Evolutionary conservation across 2,888 invertebrate genomes (phyloP), one percentile per base, ranked within the genome.

Genomic region (Plutella xylostella): DNA sequence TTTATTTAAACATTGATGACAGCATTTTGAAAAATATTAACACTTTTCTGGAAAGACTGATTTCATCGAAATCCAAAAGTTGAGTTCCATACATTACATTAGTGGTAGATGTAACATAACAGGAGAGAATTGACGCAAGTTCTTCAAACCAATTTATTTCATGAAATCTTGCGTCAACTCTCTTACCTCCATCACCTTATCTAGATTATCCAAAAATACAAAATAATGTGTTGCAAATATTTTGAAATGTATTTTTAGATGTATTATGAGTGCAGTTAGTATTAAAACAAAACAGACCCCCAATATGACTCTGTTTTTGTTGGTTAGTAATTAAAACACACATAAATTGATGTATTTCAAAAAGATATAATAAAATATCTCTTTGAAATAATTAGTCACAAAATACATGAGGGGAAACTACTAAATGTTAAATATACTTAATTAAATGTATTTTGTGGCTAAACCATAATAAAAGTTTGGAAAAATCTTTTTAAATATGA

Each of bases 281-380:
- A 30, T 41, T 35, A 51, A 28, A 52, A 48, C 50, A 58, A 54
- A 47, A 49, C 54, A 51, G 51, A 50, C 48, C 41, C 46, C 33
- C 39, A 22, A 20, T 35, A 17, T 1, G 19, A 15, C 15, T 39
- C 50, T 53, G 55, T 55, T 61, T 63, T 60, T 54, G 60, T 66
- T 15, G 60, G 69, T 77, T 70, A 72, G 68, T 72, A 66, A 55
- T 55, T 65, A 73, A 77, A 73, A 69, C 70, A 65, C 11, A 58
- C 61, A 63, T 72, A 73, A 70, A 52, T 48, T 37, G 14, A 34
- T n/a, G n/a, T n/a, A n/a, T n/a, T n/a, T n/a, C n/a, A n/a, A n/a
- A n/a, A n/a, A n/a, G n/a, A n/a, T 17, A 7, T 15, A 17, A 34
- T 14, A 4, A 34, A 15, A 15, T 34, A 15, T 34, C n/a, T 28